Conservation (phyloP, 2,797 vertebrate genomes). For the Myotis pilosus region DNA sequence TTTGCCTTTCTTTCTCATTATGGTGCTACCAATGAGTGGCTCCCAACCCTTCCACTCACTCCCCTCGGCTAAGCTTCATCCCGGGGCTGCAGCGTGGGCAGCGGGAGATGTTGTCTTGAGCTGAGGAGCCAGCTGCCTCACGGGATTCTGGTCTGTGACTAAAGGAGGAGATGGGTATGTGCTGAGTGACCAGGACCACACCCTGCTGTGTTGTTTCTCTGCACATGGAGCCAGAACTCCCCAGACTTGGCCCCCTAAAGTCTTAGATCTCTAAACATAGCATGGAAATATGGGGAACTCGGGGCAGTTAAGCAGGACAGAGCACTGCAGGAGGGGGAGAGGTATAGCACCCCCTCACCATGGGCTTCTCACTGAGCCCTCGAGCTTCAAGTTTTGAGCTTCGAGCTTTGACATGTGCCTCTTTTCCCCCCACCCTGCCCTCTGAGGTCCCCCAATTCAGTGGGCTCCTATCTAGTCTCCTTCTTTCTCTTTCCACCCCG, state of each 20-base stretch:
- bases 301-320: not conserved
- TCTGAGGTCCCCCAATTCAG: not conserved
- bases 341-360: no score
- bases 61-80: not conserved
- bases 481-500: not conserved
- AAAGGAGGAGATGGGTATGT: not conserved
- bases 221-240: not conserved
- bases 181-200: rapidly evolving
- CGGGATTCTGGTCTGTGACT: not conserved
- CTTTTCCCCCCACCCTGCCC: not conserved
- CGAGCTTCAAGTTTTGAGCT: not conserved
- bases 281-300: not conserved
- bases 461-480: not conserved
- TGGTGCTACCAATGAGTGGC: not conserved
- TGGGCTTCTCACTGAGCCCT: not conserved
- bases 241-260: not conserved
- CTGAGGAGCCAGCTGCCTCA: not conserved
- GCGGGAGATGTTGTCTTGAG: not conserved
- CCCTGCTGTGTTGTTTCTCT: not conserved
- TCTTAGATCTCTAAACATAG: not conserved
- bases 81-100: not conserved
- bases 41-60: not conserved
- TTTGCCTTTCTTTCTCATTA: not conserved
- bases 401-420: not conserved
- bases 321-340: rapidly evolving